Percentiles rank a stretch among this genome's conserved stretches.
Evolutionary conservation across 1,140 invertebrate species (phyloP).

Genomic region (Solen grandis): DNA sequence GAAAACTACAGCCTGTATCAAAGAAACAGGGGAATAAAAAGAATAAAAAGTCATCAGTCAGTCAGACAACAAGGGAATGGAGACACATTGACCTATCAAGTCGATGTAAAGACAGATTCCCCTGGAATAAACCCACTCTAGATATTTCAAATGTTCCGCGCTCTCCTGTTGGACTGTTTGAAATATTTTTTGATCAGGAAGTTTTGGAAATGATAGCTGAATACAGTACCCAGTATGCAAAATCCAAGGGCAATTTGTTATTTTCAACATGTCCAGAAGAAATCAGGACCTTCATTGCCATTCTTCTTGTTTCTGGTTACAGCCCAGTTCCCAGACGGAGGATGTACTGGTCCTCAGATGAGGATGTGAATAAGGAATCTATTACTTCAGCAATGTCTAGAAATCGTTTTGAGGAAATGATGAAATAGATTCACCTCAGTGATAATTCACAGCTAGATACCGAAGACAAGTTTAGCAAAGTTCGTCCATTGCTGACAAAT

Average conservation of each 20-base stretch:
- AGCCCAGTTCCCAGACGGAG: constrained; percentile 35
- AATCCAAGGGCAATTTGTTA: constrained; percentile 19
- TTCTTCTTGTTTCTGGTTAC: background rate
- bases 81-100: background rate
- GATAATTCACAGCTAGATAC: constrained; percentile 40
- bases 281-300: constrained; percentile 24
- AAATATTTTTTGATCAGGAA: constrained; percentile 50
- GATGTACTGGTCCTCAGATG: constrained; percentile 45
- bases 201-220: constrained; percentile 27
- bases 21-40: too few species aligned
- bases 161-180: constrained; percentile 1
- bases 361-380: constrained; percentile 32
- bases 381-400: constrained; percentile 30
- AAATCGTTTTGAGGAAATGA: constrained; percentile 39
- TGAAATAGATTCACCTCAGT: constrained; percentile 41
- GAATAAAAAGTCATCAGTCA: too few species aligned
- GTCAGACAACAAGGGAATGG: too few species aligned
- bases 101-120: background rate
- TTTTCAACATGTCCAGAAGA: constrained; percentile 38
- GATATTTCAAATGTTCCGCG: too few species aligned
- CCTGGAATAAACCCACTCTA: too few species aligned
- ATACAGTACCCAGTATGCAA: background rate
- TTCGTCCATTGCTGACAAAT: constrained; percentile 25
- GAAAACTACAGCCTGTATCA: too few species aligned
- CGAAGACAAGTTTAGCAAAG: constrained; percentile 42